A percentile compares a stretch with the other conserved stretches of the same genome.
These are phyloP conservation scores for Chaenodraco wilsoni DNA, from an alignment of 2,797 vertebrate species.

Conservation along the genomic window DNA sequence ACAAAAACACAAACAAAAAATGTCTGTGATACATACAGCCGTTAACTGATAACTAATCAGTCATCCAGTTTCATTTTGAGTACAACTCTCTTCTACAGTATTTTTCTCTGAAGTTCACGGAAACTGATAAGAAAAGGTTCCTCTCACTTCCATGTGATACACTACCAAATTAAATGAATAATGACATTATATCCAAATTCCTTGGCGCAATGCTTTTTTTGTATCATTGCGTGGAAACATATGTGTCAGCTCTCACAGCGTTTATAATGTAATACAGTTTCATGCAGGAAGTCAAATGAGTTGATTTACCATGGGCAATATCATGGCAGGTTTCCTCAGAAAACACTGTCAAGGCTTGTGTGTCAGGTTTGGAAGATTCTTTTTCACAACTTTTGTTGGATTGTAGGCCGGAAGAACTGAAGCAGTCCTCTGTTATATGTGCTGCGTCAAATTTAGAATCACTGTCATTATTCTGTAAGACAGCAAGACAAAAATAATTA, in stretches of 20 bases:
- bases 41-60: background rate
- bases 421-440: background rate
- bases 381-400: slow-evolving; percentile 13
- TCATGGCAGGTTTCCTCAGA: slow-evolving; percentile 9
- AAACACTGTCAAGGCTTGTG: background rate
- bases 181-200: background rate
- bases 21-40: background rate
- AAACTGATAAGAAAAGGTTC: slow-evolving; percentile 34
- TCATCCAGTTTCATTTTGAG: slow-evolving; percentile 12
- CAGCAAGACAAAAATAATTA: background rate
- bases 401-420: slow-evolving; percentile 3
- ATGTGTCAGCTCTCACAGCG: background rate
- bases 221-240: background rate
- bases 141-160: background rate
- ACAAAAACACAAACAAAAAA: background rate
- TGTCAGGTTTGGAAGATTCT: background rate
- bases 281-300: background rate
- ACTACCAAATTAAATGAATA: background rate
- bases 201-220: background rate
- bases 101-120: slow-evolving; percentile 2
- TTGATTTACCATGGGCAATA: slow-evolving; percentile 38
- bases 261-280: background rate
- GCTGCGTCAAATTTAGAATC: slow-evolving; percentile 6
- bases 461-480: slow-evolving; percentile 38
- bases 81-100: slow-evolving; percentile 1